Percentiles rank a stretch among this genome's conserved stretches.
Evolutionary conservation across 2,797 vertebrate species (phyloP).

Genomic region (Poecilia picta): DNA sequence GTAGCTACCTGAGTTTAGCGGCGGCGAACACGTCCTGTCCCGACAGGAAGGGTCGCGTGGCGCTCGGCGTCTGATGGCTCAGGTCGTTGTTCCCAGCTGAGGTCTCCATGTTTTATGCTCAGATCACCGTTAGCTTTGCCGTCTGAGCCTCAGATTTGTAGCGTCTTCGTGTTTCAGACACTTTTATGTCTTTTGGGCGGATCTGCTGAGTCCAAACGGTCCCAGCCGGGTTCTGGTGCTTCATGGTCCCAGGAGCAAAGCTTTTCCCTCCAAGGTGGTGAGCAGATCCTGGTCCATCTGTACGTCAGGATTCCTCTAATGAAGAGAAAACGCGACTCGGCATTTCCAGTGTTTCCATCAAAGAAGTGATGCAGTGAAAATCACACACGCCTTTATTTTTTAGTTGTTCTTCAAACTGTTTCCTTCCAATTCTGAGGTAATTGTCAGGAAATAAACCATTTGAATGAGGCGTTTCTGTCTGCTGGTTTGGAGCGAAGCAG

Average conservation of each 20-base stretch:
- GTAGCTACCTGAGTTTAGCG: slow-evolving; percentile 66
- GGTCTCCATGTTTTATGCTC: slow-evolving; percentile 48
- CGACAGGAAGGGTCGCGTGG: not conserved
- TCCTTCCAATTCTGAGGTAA: too few relatives aligned
- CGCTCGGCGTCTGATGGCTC: too few relatives aligned
- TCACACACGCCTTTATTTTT: too few relatives aligned
- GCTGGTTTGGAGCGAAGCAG: too few relatives aligned
- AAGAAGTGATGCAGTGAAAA: too few relatives aligned
- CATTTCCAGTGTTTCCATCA: too few relatives aligned
- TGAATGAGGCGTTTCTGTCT: not conserved
- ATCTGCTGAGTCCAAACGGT: slow-evolving; percentile 3
- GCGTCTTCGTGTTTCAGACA: slow-evolving; percentile 15
- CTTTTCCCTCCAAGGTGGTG: not conserved
- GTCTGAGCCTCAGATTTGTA: slow-evolving; percentile 39
- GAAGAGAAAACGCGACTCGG: too few relatives aligned
- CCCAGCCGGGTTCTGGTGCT: slow-evolving; percentile 1
- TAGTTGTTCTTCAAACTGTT: too few relatives aligned
- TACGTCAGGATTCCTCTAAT: too few relatives aligned
- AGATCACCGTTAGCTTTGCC: slow-evolving; percentile 21
- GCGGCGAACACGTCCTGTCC: slow-evolving; percentile 16
- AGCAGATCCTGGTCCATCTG: slow-evolving; percentile 2
- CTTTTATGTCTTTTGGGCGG: not conserved
- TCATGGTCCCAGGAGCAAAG: not conserved
- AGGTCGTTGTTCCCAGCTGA: too few relatives aligned
- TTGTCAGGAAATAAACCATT: too few relatives aligned